These are phyloP conservation scores for Corythoichthys intestinalis DNA, from an alignment of 2,113 vertebrate species.

Conservation along the genomic window DNA sequence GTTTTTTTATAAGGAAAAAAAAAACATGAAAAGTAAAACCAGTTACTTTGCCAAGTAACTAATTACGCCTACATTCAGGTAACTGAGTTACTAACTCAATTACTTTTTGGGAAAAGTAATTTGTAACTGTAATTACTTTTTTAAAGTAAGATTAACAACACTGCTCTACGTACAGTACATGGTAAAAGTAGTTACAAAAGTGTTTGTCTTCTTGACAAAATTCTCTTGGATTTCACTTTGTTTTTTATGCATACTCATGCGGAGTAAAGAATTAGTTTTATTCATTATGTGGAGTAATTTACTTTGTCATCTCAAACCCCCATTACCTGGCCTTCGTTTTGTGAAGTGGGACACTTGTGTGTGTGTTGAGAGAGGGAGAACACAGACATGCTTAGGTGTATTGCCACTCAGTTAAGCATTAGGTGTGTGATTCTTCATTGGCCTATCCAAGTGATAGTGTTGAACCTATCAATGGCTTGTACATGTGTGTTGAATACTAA, in stretches of 20 bases:
- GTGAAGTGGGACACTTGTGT: not conserved
- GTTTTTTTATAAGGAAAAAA: too few relatives aligned
- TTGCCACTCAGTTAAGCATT: conserved; percentile 11
- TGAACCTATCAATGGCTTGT: not conserved
- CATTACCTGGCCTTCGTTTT: conserved; percentile 24
- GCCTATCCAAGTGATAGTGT: not conserved
- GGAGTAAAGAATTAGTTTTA: conserved; percentile 14
- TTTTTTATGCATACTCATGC: conserved; percentile 24
- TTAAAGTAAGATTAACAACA: too few relatives aligned
- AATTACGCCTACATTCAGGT: too few relatives aligned
- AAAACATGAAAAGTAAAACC: not conserved
- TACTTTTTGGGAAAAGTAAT: too few relatives aligned
- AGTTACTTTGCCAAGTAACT: too few relatives aligned
- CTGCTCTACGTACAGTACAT: not conserved
- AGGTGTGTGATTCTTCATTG: not conserved
- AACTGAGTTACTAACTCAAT: too few relatives aligned
- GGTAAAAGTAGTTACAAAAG: not conserved
- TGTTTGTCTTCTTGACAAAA: conserved; percentile 52
- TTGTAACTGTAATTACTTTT: too few relatives aligned
- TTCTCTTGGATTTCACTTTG: conserved; percentile 42
- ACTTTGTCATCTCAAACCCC: conserved; percentile 25
- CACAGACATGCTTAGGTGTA: conserved; percentile 10
- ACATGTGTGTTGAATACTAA: not conserved
- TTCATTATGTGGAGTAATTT: conserved; percentile 45
- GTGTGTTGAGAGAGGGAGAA: not conserved